phyloP scores from a whole-genome alignment of 2,888 invertebrate genomes.

The Coelinius sp. region DNA sequence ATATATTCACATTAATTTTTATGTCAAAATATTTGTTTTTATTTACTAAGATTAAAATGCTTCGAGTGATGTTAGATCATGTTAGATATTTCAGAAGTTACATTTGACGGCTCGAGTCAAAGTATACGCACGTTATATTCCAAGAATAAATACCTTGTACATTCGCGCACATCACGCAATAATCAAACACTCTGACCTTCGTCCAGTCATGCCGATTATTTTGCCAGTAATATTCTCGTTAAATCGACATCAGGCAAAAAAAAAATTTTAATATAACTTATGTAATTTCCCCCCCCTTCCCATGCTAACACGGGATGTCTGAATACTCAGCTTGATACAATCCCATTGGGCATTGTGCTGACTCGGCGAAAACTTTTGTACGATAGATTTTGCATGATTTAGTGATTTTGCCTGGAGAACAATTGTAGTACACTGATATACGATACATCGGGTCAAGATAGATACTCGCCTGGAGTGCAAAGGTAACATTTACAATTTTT shows the following conservation, averaged over 20 bases:
- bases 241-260: not conserved
- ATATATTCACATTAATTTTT: not conserved
- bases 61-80: not conserved
- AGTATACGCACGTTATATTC: not conserved
- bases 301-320: not conserved
- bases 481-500: slow-evolving; percentile 38
- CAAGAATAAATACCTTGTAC: slow-evolving; percentile 13
- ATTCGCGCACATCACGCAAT: slow-evolving; percentile 14
- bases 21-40: not conserved
- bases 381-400: slow-evolving; percentile 43
- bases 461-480: slow-evolving; percentile 9
- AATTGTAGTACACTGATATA: slow-evolving; percentile 26
- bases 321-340: not conserved
- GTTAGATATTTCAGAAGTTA: slow-evolving; percentile 7
- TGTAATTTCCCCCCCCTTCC: not conserved
- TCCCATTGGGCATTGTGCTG: slow-evolving; percentile 39
- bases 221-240: slow-evolving; percentile 3
- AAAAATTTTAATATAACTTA: slow-evolving; percentile 10
- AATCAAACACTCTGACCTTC: slow-evolving; percentile 16
- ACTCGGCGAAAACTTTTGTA: slow-evolving; percentile 37
- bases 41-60: too few species aligned
- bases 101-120: slow-evolving; percentile 16
- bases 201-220: slow-evolving; percentile 16
- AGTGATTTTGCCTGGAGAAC: slow-evolving; percentile 37
- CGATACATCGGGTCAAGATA: slow-evolving; percentile 1